Evolutionary conservation across 2,797 vertebrate species (phyloP).

Genomic region (Falco naumanni): DNA sequence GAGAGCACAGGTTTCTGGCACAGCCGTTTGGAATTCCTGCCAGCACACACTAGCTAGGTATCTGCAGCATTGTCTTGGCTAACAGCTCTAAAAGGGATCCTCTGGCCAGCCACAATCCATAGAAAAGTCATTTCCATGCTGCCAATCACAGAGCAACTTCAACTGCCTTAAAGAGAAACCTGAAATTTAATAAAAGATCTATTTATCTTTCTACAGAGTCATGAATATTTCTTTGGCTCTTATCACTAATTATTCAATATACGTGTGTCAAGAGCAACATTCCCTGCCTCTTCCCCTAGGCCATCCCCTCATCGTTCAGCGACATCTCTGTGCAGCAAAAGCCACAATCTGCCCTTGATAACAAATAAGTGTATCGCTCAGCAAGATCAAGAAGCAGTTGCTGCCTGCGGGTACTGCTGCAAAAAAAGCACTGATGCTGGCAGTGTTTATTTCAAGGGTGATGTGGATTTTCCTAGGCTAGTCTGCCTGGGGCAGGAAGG

Average conservation of each 20-base stretch:
- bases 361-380: constrained; percentile 36
- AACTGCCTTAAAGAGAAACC: constrained; percentile 51
- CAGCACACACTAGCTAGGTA: constrained; percentile 23
- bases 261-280: constrained; percentile 42
- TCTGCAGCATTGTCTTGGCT: constrained; percentile 42
- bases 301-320: constrained; percentile 37
- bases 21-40: constrained; percentile 11
- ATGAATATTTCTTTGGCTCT: constrained; percentile 65
- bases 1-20: constrained; percentile 43
- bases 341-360: constrained; percentile 44
- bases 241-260: constrained; percentile 64
- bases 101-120: constrained; percentile 30
- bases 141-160: constrained; percentile 51
- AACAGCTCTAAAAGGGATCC: constrained; percentile 42
- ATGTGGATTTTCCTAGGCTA: not conserved
- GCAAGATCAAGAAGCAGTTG: constrained; percentile 55
- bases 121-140: constrained; percentile 57
- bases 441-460: constrained; percentile 19
- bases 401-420: not conserved
- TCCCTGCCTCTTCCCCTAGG: constrained; percentile 29
- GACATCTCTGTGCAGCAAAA: constrained; percentile 32
- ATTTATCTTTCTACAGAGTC: constrained; percentile 60
- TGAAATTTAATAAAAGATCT: constrained; percentile 66
- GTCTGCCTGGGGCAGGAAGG: not conserved
- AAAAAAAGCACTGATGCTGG: not conserved